Conservation (phyloP, 2,888 invertebrate genomes). For the Siphlonurus alternatus region DNA sequence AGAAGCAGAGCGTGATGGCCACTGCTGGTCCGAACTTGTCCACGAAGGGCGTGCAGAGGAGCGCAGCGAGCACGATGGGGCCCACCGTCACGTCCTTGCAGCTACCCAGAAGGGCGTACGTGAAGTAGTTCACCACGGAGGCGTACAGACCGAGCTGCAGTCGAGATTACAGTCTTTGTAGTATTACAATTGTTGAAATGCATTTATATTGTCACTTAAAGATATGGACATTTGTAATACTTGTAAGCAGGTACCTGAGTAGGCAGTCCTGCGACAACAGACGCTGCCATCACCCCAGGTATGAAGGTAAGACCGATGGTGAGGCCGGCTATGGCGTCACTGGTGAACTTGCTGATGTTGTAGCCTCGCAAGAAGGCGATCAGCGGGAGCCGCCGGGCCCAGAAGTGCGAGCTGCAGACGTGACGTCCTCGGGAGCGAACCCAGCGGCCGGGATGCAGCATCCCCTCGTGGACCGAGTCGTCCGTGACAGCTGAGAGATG, state of each 20-base stretch:
- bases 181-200: neutral
- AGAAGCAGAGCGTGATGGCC: constrained; percentile 45
- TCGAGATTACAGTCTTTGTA: too few relatives aligned
- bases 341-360: neutral
- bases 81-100: constrained; percentile 41
- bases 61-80: constrained; percentile 77
- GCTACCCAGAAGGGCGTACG: constrained; percentile 53
- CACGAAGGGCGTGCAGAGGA: constrained; percentile 58
- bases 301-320: constrained; percentile 30
- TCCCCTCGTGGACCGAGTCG: too few relatives aligned
- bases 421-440: neutral
- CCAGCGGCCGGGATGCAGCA: too few relatives aligned
- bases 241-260: too few relatives aligned
- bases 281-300: constrained; percentile 32
- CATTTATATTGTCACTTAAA: too few relatives aligned
- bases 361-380: neutral
- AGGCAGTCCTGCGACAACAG: constrained; percentile 28
- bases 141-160: constrained; percentile 85
- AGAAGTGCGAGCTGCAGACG: neutral
- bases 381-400: neutral
- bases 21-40: constrained; percentile 25
- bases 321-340: constrained; percentile 8
- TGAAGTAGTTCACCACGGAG: constrained; percentile 83
- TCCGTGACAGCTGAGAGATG: too few relatives aligned
- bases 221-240: too few relatives aligned